A percentile compares a stretch with the other conserved stretches of the same genome.
These are phyloP conservation scores for Lepidochitona cinerea DNA, from an alignment of 2,888 invertebrate species.

Conservation along the genomic window DNA sequence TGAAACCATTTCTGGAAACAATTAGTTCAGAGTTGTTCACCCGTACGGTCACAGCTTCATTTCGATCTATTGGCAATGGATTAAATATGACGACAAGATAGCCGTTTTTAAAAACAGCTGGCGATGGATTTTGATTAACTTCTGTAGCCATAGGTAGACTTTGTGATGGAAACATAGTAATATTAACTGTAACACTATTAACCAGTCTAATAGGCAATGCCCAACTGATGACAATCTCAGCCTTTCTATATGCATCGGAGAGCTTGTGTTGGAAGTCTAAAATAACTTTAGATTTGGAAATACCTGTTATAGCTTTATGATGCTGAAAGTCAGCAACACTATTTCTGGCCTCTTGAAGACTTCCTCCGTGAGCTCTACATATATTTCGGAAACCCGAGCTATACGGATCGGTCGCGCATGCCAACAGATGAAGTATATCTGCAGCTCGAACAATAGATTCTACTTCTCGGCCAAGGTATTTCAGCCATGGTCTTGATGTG, in stretches of 20 bases:
- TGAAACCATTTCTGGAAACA: not conserved
- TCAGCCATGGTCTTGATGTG: slow-evolving; percentile 67
- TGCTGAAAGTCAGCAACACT: slow-evolving; percentile 92
- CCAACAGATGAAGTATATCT: not conserved
- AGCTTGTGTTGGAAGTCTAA: slow-evolving; percentile 79
- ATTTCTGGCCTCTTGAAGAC: slow-evolving; percentile 75
- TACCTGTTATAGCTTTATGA: slow-evolving; percentile 98
- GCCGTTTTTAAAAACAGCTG: not conserved
- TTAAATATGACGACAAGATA: not conserved
- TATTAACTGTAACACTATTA: not conserved
- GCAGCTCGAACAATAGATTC: slow-evolving; percentile 55
- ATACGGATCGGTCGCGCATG: slow-evolving; percentile 70
- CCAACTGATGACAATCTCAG: not conserved
- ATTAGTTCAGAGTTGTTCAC: not conserved
- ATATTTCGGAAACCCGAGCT: not conserved
- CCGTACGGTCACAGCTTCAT: not conserved
- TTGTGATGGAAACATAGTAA: not conserved
- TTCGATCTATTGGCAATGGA: not conserved
- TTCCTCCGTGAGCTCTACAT: slow-evolving; percentile 67
- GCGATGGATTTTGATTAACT: not conserved
- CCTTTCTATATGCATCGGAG: not conserved
- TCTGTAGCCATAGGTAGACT: not conserved
- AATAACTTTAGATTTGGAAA: slow-evolving; percentile 89
- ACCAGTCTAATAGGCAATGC: not conserved
- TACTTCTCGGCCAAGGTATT: slow-evolving; percentile 57